Conservation (phyloP, 2,888 invertebrate genomes). For the Himalopsyche anomala region DNA sequence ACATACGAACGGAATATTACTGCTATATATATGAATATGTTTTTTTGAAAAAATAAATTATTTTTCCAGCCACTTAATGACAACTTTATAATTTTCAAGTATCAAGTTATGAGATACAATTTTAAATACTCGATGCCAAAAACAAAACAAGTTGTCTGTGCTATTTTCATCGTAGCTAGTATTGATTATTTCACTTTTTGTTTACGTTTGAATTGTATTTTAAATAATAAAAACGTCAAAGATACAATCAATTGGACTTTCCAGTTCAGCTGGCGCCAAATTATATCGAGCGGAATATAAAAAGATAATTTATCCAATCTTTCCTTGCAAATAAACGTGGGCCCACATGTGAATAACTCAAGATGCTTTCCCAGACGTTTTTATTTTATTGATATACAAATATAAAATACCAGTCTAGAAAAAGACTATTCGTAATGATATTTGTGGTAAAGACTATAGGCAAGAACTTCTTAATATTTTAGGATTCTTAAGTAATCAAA, state of each 20-base stretch:
- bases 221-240: background rate
- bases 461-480: slow-evolving; percentile 9
- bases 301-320: slow-evolving; percentile 24
- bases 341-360: slow-evolving; percentile 20
- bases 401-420: slow-evolving; percentile 8
- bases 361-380: slow-evolving; percentile 6
- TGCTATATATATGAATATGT: too few species aligned
- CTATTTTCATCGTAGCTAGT: too few species aligned
- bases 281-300: slow-evolving; percentile 4
- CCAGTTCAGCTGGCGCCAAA: slow-evolving; percentile 1
- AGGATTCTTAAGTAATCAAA: slow-evolving; percentile 18
- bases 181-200: too few species aligned
- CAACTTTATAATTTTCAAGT: too few species aligned
- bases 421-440: slow-evolving; percentile 9
- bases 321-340: slow-evolving; percentile 21
- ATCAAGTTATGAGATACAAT: too few species aligned
- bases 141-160: too few species aligned
- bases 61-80: too few species aligned
- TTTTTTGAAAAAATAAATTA: too few species aligned
- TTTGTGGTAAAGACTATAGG: background rate
- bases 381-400: slow-evolving; percentile 21
- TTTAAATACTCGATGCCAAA: too few species aligned
- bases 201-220: background rate
- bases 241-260: slow-evolving; percentile 18
- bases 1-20: too few species aligned